Evolutionary conservation across 1,140 invertebrate species (phyloP), one percentile per base, ranked within the genome.

Genomic region (Ooceraea biroi): DNA sequence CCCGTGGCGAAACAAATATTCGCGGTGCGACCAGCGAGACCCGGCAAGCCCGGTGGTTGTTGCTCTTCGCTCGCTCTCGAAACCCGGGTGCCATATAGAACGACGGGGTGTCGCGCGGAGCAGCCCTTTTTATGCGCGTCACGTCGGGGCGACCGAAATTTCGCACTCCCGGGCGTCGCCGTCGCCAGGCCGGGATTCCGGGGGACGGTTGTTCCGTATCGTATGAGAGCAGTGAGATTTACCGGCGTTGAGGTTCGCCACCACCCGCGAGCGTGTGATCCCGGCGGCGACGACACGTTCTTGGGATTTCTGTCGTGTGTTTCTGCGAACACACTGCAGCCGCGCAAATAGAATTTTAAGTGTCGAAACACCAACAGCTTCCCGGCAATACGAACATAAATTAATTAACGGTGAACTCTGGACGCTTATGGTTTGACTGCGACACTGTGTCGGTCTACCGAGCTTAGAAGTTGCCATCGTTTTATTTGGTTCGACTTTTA

Each of bases 111-210:
- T 69, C 50, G 69, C 57, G 60, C 25, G 19, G 27, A n/a, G 36
- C 50, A 14, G 11, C 11, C 22, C 57, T 69, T 44, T 82, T 83
- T 72, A 87, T 61, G 86, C 86, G 73, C 68, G 74, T 86, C 85
- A 86, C 85, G 85, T 87, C 78, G 63, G 22, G 41, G 46, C 55
- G 36, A n/a, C 73, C 61, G 48, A 87, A 87, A 84, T 87, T 84
- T 80, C 73, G 44, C 80, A 68, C 74, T 60, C 57, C 50, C 55
- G 41, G 22, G 55, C 68, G 63, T 80, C 36, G 69, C 69, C 48
- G 50, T 71, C 30, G 10, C 27, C 19, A 36, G 36, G 60, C 19
- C 61, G 60, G 61, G 50, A 65, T 66, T 84, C 60, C 63, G 57
- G 12, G 44, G 50, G 7, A 58, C 66, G 25, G 25, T 84, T 84